Evolutionary conservation across 2,113 vertebrate genomes (phyloP), one percentile per base, ranked within the genome.

Genomic region (Speoplatyrhinus poulsoni): DNA sequence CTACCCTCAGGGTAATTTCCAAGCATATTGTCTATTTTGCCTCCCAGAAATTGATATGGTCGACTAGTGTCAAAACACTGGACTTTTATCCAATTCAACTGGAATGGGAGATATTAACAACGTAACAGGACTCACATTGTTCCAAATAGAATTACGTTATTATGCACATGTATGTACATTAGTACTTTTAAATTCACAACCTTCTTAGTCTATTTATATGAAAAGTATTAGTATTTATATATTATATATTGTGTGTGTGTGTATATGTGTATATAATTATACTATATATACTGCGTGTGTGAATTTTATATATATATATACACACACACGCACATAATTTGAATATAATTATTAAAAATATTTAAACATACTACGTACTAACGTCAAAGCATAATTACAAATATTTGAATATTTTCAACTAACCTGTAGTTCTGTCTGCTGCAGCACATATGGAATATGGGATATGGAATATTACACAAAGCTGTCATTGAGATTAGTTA

Each of bases 21-120:
- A 64, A 69, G 56, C 65, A 56, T 72, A 75, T 61, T 65, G 63
- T 64, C 5, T 52, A 63, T 63, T 65, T 69, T 60, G 64, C 57
- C 10, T 73, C 32, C 33, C 70, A 50, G 73, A 88, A 83, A 85
- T 80, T 76, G 77, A 73, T 65, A 70, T 77, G 65, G 86, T 60
- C 73, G 58, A 67, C 49, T 17, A 2, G 65, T 16, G 56, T 70
- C 53, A 73, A 57, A 65, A 63, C 80, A 62, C 81, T 73, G 60
- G 55, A 80, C 74, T 62, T 79, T 74, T 67, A 80, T 77, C 75
- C 52, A 63, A 60, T 60, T 83, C 63, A 17, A 12, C 50, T 57
- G 60, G 57, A 66, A 69, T 48, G 60, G 26, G 57, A 80, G 53
- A 76, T 26, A 26, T 54, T 13, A 73, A 69, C 62, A 3, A 13